phyloP scores from a whole-genome alignment of 53 echinoderm and acorn worm species.

The Zoroaster sp. region DNA sequence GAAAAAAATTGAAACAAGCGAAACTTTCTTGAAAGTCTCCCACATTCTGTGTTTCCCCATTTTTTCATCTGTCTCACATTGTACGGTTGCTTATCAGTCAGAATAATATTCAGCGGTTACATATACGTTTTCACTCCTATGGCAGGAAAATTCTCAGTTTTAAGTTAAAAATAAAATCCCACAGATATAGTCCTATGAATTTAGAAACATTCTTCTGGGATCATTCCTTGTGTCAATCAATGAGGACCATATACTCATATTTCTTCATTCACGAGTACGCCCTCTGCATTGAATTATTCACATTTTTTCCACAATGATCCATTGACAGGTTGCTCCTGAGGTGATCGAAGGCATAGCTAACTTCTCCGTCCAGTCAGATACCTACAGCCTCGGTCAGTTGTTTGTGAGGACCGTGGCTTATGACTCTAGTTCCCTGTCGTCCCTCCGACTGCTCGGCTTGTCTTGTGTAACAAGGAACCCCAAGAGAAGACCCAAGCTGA shows the following conservation, averaged over 20 bases:
- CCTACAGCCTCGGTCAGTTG: conserved; percentile 3
- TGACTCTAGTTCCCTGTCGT: neutral
- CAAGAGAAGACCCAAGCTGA: neutral
- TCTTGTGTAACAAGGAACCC: neutral
- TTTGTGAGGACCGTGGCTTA: neutral
- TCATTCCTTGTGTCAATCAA: too few relatives aligned
- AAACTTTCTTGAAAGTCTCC: too few relatives aligned
- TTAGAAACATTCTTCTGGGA: too few relatives aligned
- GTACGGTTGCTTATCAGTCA: too few relatives aligned
- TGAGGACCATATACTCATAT: neutral
- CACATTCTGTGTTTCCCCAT: too few relatives aligned
- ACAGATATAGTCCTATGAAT: too few relatives aligned
- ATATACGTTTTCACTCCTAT: too few relatives aligned
- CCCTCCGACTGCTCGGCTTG: neutral
- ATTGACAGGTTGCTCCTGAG: conserved; percentile 25
- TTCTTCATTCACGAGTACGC: neutral
- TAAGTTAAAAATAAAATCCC: too few relatives aligned
- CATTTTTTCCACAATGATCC: neutral
- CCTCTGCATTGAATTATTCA: neutral
- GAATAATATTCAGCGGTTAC: too few relatives aligned
- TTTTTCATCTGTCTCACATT: too few relatives aligned
- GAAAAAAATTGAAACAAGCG: too few relatives aligned
- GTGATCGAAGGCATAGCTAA: conserved; percentile 4
- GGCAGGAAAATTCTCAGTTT: too few relatives aligned
- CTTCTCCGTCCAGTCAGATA: neutral